Conservation (phyloP, 2,888 invertebrate species). For the Deilephila elpenor region DNA sequence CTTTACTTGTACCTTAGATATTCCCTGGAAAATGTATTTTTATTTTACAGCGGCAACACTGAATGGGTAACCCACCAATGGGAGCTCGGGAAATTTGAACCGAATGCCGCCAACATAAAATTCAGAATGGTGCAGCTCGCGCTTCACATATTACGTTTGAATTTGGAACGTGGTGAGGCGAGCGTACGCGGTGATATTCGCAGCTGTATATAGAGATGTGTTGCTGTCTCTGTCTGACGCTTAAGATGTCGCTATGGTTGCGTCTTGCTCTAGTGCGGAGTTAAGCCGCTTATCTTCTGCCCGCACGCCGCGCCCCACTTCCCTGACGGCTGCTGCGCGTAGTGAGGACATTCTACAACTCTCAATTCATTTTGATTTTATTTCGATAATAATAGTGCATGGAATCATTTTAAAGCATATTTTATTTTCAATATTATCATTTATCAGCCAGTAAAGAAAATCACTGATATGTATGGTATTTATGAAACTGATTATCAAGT, state of each 20-base stretch:
- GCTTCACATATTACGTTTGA: constrained; percentile 55
- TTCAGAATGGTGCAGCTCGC: constrained; percentile 40
- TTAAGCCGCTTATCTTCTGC: constrained; percentile 83
- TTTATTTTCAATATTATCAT: no score
- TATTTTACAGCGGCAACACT: constrained; percentile 70
- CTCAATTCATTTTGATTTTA: constrained; percentile 35
- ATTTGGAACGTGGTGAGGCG: constrained; percentile 47
- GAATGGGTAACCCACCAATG: constrained; percentile 50
- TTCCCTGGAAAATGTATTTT: constrained; percentile 83
- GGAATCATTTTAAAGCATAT: no score
- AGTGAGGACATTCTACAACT: constrained; percentile 71
- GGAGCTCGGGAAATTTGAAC: constrained; percentile 41
- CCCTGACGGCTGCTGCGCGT: constrained; percentile 75
- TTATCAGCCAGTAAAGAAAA: neutral
- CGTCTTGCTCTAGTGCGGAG: constrained; percentile 71
- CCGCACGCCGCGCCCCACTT: constrained; percentile 76
- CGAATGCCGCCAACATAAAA: constrained; percentile 35
- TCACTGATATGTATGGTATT: neutral
- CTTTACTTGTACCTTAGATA: constrained; percentile 82
- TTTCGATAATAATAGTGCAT: neutral
- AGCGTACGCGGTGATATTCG: constrained; percentile 73
- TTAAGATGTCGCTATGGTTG: constrained; percentile 41
- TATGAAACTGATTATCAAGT: neutral
- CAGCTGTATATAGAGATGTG: constrained; percentile 77
- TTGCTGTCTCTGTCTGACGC: constrained; percentile 56